These are phyloP conservation scores for Diorhabda carinulata DNA, from an alignment of 1,140 invertebrate species.

Conservation along the genomic window DNA sequence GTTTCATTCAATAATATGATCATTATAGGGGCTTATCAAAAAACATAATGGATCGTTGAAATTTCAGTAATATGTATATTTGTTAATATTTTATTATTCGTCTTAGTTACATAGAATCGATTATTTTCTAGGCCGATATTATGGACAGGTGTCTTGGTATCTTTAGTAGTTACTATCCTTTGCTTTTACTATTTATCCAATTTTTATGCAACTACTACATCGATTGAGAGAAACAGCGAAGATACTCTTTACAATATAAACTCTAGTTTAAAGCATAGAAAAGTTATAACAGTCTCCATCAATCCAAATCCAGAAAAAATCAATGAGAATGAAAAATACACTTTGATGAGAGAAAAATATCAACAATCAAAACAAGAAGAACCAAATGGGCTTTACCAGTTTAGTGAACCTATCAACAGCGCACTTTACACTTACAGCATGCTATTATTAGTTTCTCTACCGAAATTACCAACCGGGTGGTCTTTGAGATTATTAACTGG, in stretches of 20 bases:
- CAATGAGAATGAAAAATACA: slow-evolving; percentile 45
- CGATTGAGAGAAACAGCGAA: slow-evolving; percentile 5
- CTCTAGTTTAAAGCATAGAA: slow-evolving; percentile 21
- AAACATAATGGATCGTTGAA: too few relatives aligned
- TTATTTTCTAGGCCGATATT: slow-evolving; percentile 35
- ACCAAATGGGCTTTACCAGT: slow-evolving; percentile 60
- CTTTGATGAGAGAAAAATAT: slow-evolving; percentile 37
- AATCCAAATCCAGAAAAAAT: slow-evolving; percentile 28
- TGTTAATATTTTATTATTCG: too few relatives aligned
- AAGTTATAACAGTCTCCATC: slow-evolving; percentile 31
- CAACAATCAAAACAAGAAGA: slow-evolving; percentile 33
- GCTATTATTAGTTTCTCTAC: slow-evolving; percentile 71
- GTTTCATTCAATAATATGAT: too few relatives aligned
- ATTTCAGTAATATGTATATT: too few relatives aligned
- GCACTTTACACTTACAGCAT: slow-evolving; percentile 75
- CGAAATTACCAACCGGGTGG: slow-evolving; percentile 70
- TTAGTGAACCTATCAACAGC: slow-evolving; percentile 66
- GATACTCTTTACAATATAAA: neutral
- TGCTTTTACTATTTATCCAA: slow-evolving; percentile 37
- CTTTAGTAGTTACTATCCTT: slow-evolving; percentile 31
- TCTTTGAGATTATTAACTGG: slow-evolving; percentile 72
- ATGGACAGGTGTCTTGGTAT: slow-evolving; percentile 39
- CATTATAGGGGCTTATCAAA: too few relatives aligned
- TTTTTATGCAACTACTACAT: slow-evolving; percentile 34
- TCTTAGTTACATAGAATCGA: too few relatives aligned